A percentile compares a stretch with the other conserved stretches of the same genome.
These are phyloP conservation scores for Augochlora pura DNA, from an alignment of 1,140 invertebrate genomes.

Conservation along the genomic window DNA sequence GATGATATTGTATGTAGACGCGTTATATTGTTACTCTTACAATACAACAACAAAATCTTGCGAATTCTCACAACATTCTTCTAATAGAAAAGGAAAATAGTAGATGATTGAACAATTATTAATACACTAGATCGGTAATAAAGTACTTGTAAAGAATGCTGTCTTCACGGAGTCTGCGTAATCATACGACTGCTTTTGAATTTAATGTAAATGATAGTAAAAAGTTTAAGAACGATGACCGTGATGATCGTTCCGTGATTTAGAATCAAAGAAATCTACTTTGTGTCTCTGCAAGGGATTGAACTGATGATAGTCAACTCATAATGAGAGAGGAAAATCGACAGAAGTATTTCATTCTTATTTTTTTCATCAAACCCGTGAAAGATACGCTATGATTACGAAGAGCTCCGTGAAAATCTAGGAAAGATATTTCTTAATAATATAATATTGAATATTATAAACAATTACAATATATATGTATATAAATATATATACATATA, in stretches of 20 bases:
- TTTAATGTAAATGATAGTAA: conserved; percentile 5
- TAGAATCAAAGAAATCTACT: neutral
- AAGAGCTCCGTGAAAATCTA: conserved; percentile 50
- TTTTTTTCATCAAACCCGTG: conserved; percentile 38
- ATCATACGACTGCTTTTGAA: conserved; percentile 30
- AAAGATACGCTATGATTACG: conserved; percentile 56
- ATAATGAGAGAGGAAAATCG: neutral
- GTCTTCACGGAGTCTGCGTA: conserved; percentile 31
- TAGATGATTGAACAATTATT: conserved; percentile 31
- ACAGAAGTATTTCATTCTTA: conserved; percentile 7
- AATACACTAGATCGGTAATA: conserved; percentile 15
- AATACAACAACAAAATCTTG: conserved; percentile 15
- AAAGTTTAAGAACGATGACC: neutral
- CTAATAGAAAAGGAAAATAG: conserved; percentile 31
- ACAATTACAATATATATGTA: conserved; percentile 68
- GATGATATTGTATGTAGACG: conserved; percentile 12
- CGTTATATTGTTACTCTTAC: conserved; percentile 18
- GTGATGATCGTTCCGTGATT: neutral
- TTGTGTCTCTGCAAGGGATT: too few species aligned
- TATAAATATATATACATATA: conserved; percentile 69
- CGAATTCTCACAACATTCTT: conserved; percentile 5
- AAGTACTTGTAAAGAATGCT: conserved; percentile 64
- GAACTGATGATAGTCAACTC: neutral
- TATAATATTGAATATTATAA: conserved; percentile 72
- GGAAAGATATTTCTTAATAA: conserved; percentile 67